These are phyloP conservation scores for Thinocorus orbignyianus DNA, from an alignment of 2,113 vertebrate genomes.

Conservation along the genomic window DNA sequence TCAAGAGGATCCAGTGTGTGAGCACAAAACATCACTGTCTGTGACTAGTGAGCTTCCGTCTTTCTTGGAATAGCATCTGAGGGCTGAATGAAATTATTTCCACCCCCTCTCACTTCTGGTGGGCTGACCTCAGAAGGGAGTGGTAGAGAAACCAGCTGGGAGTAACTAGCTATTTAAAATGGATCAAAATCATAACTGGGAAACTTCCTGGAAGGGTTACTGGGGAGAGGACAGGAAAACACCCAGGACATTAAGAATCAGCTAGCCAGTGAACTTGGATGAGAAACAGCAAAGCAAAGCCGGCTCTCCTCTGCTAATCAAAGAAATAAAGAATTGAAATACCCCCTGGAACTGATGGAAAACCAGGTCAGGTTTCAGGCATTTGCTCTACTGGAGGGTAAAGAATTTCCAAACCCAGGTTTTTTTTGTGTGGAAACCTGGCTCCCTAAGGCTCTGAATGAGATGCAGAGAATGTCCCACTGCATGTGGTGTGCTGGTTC, in stretches of 20 bases:
- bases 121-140: constrained; percentile 39
- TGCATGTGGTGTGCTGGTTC: constrained; percentile 54
- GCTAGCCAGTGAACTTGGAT: background rate
- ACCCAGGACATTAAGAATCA: constrained; percentile 27
- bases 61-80: constrained; percentile 22
- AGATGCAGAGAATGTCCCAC: constrained; percentile 48
- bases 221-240: background rate
- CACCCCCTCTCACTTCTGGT: constrained; percentile 5
- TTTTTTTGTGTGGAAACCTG: constrained; percentile 59
- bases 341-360: constrained; percentile 11
- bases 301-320: background rate
- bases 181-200: background rate
- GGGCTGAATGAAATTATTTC: background rate
- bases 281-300: background rate
- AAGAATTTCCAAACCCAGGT: constrained; percentile 42
- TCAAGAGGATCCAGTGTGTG: background rate
- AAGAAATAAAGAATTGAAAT: constrained; percentile 45
- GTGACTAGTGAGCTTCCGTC: background rate
- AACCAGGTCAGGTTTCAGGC: constrained; percentile 50
- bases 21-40: background rate
- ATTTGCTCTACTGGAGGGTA: background rate
- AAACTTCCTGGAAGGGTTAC: background rate
- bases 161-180: constrained; percentile 23
- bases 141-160: constrained; percentile 8
- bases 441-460: constrained; percentile 37